Conservation (phyloP, 92 coral and sea anemone genomes). For the Heteractis magnifica region DNA sequence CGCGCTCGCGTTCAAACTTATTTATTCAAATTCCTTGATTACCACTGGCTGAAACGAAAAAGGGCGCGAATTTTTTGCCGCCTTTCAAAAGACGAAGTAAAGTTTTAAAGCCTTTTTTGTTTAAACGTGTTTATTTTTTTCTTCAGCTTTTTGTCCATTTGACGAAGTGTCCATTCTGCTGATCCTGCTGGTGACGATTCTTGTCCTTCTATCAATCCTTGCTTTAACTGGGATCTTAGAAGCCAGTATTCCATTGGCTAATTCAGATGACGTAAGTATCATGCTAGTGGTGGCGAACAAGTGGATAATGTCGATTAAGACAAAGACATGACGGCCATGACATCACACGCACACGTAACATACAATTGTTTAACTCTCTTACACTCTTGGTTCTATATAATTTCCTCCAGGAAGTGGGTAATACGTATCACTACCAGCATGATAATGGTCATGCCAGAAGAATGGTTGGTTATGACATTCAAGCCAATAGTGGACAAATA, state of each 20-base stretch:
- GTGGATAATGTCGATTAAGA: not conserved
- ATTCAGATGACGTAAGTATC: slow-evolving; percentile 19
- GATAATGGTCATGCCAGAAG: slow-evolving; percentile 3
- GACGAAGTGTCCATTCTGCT: slow-evolving; percentile 43
- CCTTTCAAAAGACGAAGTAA: too few relatives aligned
- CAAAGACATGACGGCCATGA: not conserved
- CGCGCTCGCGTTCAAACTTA: too few relatives aligned
- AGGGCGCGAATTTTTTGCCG: too few relatives aligned
- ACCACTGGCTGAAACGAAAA: too few relatives aligned
- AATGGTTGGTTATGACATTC: not conserved
- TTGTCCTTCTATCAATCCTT: slow-evolving; percentile 31
- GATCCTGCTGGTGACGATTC: slow-evolving; percentile 21
- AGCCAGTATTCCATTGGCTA: slow-evolving; percentile 17
- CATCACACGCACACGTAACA: not conserved
- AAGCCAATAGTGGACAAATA: not conserved
- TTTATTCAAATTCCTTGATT: too few relatives aligned
- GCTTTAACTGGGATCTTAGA: slow-evolving; percentile 41
- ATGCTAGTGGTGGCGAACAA: not conserved
- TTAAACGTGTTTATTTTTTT: not conserved
- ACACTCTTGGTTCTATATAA: not conserved
- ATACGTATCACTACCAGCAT: not conserved
- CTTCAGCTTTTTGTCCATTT: slow-evolving; percentile 36
- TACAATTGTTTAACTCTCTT: too few relatives aligned
- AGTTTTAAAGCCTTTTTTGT: not conserved
- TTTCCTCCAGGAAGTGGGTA: slow-evolving; percentile 1